Percentiles rank a stretch among this genome's conserved stretches.
These are phyloP conservation scores for Pimephales promelas DNA, from an alignment of 2,113 vertebrate species.

Conservation along the genomic window DNA sequence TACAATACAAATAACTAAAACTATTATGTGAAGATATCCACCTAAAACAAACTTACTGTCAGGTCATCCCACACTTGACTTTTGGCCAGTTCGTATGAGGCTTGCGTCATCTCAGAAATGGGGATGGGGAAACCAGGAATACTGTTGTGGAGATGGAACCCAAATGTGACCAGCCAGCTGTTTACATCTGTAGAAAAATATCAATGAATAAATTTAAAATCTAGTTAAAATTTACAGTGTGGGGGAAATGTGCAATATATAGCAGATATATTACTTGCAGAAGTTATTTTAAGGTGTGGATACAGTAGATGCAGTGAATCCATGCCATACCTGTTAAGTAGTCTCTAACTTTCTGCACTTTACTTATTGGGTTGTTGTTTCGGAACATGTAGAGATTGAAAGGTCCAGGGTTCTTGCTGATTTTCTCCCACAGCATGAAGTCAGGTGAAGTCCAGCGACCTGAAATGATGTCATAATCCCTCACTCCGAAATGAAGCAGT, in stretches of 20 bases:
- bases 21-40: neutral
- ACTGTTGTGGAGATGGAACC: constrained; percentile 98
- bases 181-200: constrained; percentile 85
- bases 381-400: constrained; percentile 99
- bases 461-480: constrained; percentile 95
- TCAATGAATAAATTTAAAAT: constrained; percentile 6
- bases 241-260: neutral
- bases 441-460: constrained; percentile 95
- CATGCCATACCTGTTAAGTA: constrained; percentile 89
- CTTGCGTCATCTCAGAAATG: constrained; percentile 89
- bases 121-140: constrained; percentile 95
- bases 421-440: constrained; percentile 87
- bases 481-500: constrained; percentile 93
- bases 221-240: neutral
- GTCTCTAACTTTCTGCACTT: constrained; percentile 92
- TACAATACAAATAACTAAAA: no score
- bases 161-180: constrained; percentile 98
- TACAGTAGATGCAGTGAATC: neutral
- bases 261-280: neutral
- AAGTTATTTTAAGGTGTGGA: neutral
- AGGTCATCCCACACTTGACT: constrained; percentile 96
- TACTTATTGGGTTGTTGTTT: constrained; percentile 97
- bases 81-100: constrained; percentile 92
- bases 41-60: constrained; percentile 80
- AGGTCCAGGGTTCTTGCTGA: constrained; percentile 89